Percentiles rank a stretch among this genome's conserved stretches.
Conservation (phyloP, 2,113 vertebrate genomes). For the Clupea harengus region DNA sequence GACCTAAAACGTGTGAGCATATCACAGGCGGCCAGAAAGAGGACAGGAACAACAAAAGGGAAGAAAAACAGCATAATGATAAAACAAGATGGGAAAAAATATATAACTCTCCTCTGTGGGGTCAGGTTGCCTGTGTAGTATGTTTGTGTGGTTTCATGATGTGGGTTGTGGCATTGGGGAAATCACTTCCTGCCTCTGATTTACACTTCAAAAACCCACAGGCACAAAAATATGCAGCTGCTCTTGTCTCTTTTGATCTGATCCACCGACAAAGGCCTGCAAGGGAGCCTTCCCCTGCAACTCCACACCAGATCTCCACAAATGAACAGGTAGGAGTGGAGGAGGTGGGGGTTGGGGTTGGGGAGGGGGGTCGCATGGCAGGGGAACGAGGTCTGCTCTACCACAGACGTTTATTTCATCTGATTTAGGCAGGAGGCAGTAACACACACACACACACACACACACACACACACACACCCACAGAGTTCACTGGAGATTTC, state of each 20-base stretch:
- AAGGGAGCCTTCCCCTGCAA: slow-evolving; percentile 33
- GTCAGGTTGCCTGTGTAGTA: slow-evolving; percentile 48
- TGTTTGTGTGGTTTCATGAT: slow-evolving; percentile 45
- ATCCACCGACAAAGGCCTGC: slow-evolving; percentile 42
- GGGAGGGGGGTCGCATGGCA: too few species aligned
- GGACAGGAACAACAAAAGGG: neutral
- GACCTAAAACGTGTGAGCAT: neutral
- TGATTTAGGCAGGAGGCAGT: too few species aligned
- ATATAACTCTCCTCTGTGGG: neutral
- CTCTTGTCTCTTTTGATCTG: slow-evolving; percentile 48
- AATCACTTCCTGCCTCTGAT: slow-evolving; percentile 55
- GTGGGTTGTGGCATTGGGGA: slow-evolving; percentile 52
- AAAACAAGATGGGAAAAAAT: neutral
- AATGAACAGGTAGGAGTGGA: neutral
- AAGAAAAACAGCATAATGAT: neutral
- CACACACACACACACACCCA: too few species aligned
- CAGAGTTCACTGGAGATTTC: too few species aligned
- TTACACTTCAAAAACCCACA: slow-evolving; percentile 58
- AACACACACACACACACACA: too few species aligned
- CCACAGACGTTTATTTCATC: too few species aligned
- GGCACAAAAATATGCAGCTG: slow-evolving; percentile 44
- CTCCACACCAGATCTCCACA: neutral
- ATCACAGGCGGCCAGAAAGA: neutral
- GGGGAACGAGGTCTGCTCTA: neutral
- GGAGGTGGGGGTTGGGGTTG: neutral